Evolutionary conservation across 2,888 invertebrate species (phyloP).

Genomic region (Spilosoma lubricipeda): DNA sequence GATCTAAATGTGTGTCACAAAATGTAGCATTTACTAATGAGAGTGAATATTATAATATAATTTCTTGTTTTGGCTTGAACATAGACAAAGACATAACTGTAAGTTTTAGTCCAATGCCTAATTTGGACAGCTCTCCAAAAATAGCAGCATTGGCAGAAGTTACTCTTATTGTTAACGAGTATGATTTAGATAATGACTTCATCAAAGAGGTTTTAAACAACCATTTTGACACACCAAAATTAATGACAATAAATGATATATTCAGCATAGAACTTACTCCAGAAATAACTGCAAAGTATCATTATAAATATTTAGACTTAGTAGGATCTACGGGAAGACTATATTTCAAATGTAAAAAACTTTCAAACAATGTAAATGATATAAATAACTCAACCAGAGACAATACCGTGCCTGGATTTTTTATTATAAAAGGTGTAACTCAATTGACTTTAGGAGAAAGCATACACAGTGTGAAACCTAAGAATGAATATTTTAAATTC

Average conservation of each 20-base stretch:
- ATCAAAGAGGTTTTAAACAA: slow-evolving; percentile 87
- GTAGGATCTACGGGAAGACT: slow-evolving; percentile 70
- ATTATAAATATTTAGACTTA: slow-evolving; percentile 78
- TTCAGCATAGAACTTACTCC: slow-evolving; percentile 88
- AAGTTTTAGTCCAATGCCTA: slow-evolving; percentile 73
- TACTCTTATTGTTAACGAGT: slow-evolving; percentile 74
- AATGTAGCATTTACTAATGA: slow-evolving; percentile 69
- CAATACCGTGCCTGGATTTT: slow-evolving; percentile 73
- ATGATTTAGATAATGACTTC: slow-evolving; percentile 79
- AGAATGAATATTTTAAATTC: slow-evolving; percentile 67
- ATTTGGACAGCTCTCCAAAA: slow-evolving; percentile 74
- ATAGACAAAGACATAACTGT: slow-evolving; percentile 60
- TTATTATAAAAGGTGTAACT: slow-evolving; percentile 87
- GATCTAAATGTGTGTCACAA: slow-evolving; percentile 64
- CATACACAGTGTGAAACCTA: slow-evolving; percentile 84
- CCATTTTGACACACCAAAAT: slow-evolving; percentile 89
- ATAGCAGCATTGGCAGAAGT: slow-evolving; percentile 78
- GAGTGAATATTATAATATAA: slow-evolving; percentile 72
- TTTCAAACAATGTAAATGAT: slow-evolving; percentile 55
- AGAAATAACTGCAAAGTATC: slow-evolving; percentile 72
- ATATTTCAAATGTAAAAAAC: slow-evolving; percentile 77
- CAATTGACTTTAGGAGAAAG: slow-evolving; percentile 86
- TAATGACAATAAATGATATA: slow-evolving; percentile 88
- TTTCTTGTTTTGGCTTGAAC: slow-evolving; percentile 64
- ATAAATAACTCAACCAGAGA: slow-evolving; percentile 38